Conservation (phyloP, 92 coral and sea anemone genomes). For the Parazoanthus darwini region DNA sequence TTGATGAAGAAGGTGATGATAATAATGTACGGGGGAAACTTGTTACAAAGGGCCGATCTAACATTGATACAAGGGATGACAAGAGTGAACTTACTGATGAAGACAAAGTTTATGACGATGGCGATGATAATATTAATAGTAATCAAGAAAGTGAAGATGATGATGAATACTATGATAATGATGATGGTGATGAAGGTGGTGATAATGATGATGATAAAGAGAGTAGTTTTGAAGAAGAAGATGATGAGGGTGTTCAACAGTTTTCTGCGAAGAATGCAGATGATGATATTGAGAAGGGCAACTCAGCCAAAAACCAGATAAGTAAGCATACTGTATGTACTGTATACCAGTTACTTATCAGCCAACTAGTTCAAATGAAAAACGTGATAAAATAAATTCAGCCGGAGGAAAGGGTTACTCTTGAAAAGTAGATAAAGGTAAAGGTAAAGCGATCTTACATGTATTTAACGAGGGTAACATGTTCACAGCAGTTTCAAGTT, state of each 20-base stretch:
- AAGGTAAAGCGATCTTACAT: too few species aligned
- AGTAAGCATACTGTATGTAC: slow-evolving; percentile 58
- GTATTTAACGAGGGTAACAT: too few species aligned
- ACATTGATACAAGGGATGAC: background rate
- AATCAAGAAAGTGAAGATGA: background rate
- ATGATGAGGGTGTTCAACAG: slow-evolving; percentile 56
- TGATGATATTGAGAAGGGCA: slow-evolving; percentile 86
- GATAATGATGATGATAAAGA: slow-evolving; percentile 31
- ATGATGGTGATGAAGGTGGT: slow-evolving; percentile 32
- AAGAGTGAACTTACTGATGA: slow-evolving; percentile 2
- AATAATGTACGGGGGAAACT: background rate
- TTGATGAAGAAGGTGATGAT: background rate
- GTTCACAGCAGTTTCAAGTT: too few species aligned
- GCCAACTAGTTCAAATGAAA: too few species aligned
- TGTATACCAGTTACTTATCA: too few species aligned
- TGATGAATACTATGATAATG: slow-evolving; percentile 26
- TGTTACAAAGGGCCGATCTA: background rate
- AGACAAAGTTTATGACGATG: slow-evolving; percentile 2
- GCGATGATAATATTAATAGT: background rate
- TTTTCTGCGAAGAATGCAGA: slow-evolving; percentile 61
- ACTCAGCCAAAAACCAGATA: slow-evolving; percentile 82
- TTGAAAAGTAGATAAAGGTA: too few species aligned
- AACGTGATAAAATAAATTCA: too few species aligned
- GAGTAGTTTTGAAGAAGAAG: slow-evolving; percentile 33
- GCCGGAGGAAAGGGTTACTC: too few species aligned